Percentiles rank a stretch among this genome's conserved stretches.
These are phyloP conservation scores for Bursaphelenchus okinawaensis DNA, from an alignment of 2,888 invertebrate species.

Conservation along the genomic window DNA sequence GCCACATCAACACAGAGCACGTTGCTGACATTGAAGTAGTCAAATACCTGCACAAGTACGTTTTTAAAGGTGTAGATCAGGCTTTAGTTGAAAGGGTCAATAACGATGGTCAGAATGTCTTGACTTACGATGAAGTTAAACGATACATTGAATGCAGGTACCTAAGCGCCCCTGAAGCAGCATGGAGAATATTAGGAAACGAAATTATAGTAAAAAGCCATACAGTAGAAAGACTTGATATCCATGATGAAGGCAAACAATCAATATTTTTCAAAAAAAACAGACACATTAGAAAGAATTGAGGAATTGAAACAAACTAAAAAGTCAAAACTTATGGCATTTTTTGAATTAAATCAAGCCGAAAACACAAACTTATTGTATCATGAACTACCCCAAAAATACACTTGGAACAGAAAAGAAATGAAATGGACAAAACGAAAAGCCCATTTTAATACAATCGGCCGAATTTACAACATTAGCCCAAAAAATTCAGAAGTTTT, in stretches of 20 bases:
- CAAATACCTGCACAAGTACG: constrained; percentile 56
- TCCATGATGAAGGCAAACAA: constrained; percentile 54
- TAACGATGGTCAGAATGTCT: neutral
- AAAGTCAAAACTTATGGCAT: constrained; percentile 12
- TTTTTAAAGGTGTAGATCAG: constrained; percentile 45
- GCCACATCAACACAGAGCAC: constrained; percentile 59
- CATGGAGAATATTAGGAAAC: constrained; percentile 46
- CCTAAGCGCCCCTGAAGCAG: constrained; percentile 50
- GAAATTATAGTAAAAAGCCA: constrained; percentile 51
- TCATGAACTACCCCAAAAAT: constrained; percentile 11
- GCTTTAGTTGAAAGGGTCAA: neutral
- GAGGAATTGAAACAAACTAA: neutral
- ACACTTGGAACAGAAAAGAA: constrained; percentile 3
- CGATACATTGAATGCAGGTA: constrained; percentile 51
- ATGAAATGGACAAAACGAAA: constrained; percentile 9
- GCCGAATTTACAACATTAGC: constrained; percentile 2
- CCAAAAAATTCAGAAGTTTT: constrained; percentile 3
- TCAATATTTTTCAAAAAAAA: constrained; percentile 28
- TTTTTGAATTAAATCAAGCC: constrained; percentile 2
- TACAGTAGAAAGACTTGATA: constrained; percentile 46
- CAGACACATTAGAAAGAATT: constrained; percentile 24
- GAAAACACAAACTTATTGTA: neutral
- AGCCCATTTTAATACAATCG: neutral
- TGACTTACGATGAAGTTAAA: constrained; percentile 45
- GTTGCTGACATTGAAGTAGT: constrained; percentile 36